Base-by-base conservation (phyloP, 2,797 vertebrate genomes). In the Scolopax bukidnonensis region DNA sequence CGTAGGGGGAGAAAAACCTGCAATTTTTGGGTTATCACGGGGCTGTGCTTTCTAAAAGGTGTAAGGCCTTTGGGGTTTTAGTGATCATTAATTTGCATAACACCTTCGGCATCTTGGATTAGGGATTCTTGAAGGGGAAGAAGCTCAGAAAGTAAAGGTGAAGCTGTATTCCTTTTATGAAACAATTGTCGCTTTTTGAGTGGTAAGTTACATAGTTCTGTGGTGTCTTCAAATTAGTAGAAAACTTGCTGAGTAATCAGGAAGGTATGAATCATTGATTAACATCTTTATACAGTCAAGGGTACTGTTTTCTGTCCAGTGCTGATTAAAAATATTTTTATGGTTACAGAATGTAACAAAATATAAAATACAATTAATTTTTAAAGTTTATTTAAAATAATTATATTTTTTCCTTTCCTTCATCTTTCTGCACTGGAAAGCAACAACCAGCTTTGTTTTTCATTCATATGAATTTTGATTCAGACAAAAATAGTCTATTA, bases 231-330 rank as follows among this genome's bases (percentile, higher is more conserved):
- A 68, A 77, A 57, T 41, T 89, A 51, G 54, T 73, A 48, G 16
- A 64, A 88, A n/a, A 33, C 36, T 76, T 71, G 9, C 53, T 89
- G 79, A 89, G 71, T 77, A 94, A 94, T 87, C 8, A 10, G 40
- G 79, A 76, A 56, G 56, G 32, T 67, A 76, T 85, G 79, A 83
- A 77, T 93, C 20, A 15, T 56, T 87, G 53, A 80, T 93, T 77
- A 89, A 19, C 14, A 71, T 80, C 57, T 92, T 95, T 45, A 68
- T 53, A 16, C 45, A 75, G 40, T 57, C 10, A 50, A 47, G 53
- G 87, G 33, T 65, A 81, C 27, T 68, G 48, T 87, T 85, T 94
- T 95, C 82, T 83, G 25, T 45, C 76, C 64, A 45, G 32, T 91
- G 71, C 9, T 78, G 76, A 75, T 67, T 78, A 38, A 83, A 92